A percentile compares a stretch with the other conserved stretches of the same genome.
Conservation (phyloP, 1,140 invertebrate genomes). For the Metaphire vulgaris region DNA sequence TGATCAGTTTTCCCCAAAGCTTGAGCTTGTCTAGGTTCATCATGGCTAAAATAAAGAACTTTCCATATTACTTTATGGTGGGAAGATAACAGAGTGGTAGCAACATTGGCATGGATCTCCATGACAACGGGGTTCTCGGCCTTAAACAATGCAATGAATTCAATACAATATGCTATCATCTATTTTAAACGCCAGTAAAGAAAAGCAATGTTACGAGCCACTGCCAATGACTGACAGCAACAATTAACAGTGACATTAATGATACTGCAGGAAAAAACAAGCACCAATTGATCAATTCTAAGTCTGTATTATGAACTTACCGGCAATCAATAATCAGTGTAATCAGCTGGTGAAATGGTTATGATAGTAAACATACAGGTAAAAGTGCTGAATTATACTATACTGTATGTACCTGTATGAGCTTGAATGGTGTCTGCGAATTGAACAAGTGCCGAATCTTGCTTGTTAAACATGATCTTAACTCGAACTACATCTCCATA, state of each 20-base stretch:
- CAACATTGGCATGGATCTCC: not conserved
- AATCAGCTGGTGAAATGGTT: not conserved
- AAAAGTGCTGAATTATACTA: not conserved
- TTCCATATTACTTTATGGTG: not conserved
- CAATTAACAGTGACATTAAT: not conserved
- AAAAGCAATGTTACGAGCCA: not conserved
- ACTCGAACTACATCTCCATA: conserved; percentile 96
- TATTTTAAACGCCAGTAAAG: not conserved
- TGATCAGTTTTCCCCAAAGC: conserved; percentile 91
- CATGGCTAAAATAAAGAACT: conserved; percentile 65
- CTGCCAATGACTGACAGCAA: not conserved
- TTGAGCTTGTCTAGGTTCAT: conserved; percentile 95
- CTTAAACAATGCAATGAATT: not conserved
- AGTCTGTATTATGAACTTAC: not conserved
- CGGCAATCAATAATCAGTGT: not conserved
- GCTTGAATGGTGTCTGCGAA: conserved; percentile 66
- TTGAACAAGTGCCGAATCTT: conserved; percentile 94
- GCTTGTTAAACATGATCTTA: conserved; percentile 98
- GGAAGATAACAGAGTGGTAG: too few relatives aligned
- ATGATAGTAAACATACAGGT: not conserved
- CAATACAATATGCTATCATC: not conserved
- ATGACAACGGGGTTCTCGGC: not conserved
- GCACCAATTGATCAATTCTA: not conserved
- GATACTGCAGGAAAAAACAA: not conserved
- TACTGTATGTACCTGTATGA: conserved; percentile 35